Evolutionary conservation across 1,140 invertebrate genomes (phyloP).

Genomic region (Xylocopa sonorina): DNA sequence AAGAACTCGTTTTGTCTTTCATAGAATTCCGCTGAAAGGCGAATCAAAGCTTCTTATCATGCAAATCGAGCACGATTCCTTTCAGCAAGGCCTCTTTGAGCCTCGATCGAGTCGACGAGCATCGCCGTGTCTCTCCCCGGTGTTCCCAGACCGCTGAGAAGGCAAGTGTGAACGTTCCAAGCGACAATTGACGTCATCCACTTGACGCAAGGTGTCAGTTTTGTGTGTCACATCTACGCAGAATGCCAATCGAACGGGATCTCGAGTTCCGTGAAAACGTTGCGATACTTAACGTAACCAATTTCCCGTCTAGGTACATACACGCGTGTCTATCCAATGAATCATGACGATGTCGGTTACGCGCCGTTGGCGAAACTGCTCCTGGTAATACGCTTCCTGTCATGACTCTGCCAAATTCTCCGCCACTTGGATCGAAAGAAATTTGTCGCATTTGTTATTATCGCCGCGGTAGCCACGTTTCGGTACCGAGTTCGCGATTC

Average conservation of each 20-base stretch:
- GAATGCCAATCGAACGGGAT: conserved; percentile 32
- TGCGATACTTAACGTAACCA: conserved; percentile 21
- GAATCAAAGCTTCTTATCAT: conserved; percentile 17
- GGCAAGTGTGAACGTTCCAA: conserved; percentile 40
- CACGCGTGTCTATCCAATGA: conserved; percentile 33
- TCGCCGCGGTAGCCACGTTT: not conserved
- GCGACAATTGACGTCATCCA: conserved; percentile 52
- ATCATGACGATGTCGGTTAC: conserved; percentile 34
- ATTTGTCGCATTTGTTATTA: not conserved
- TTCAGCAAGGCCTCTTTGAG: not conserved
- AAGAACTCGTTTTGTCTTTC: not conserved
- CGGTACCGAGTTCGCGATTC: not conserved
- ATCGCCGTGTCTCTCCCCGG: not conserved
- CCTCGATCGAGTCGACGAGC: not conserved
- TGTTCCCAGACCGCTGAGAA: too few species aligned
- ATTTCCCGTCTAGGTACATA: conserved; percentile 4
- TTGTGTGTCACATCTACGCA: conserved; percentile 25
- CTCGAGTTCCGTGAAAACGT: conserved; percentile 40
- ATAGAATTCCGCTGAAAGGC: not conserved
- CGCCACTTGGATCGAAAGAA: not conserved
- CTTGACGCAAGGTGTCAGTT: conserved; percentile 48
- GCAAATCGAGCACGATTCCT: conserved; percentile 7
- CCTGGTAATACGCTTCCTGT: not conserved
- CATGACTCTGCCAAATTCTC: not conserved
- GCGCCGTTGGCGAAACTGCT: not conserved